phyloP scores from a whole-genome alignment of 2,888 invertebrate species.

The Diloba caeruleocephala region DNA sequence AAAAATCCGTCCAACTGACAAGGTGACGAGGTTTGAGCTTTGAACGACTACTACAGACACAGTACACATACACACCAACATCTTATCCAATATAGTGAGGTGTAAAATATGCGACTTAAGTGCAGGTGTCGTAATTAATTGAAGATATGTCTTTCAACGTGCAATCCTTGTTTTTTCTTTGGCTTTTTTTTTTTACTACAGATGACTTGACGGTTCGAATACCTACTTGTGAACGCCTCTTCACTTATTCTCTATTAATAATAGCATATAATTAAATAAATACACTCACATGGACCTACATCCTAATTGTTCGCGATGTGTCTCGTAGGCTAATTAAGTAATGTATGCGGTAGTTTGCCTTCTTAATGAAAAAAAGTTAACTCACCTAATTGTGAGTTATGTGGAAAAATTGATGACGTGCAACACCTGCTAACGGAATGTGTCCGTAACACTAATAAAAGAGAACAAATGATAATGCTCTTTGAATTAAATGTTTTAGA shows the following conservation, averaged over 20 bases:
- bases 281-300: not conserved
- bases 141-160: not conserved
- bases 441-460: too few relatives aligned
- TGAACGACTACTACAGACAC: not conserved
- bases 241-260: conserved; percentile 7
- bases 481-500: not conserved
- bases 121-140: conserved; percentile 3
- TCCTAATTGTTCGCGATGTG: not conserved
- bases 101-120: not conserved
- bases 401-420: too few relatives aligned
- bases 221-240: not conserved
- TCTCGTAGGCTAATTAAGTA: not conserved
- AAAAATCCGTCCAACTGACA: too few relatives aligned
- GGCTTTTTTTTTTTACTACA: conserved; percentile 3
- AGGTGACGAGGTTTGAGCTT: not conserved
- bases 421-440: too few relatives aligned
- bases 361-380: too few relatives aligned
- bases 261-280: not conserved
- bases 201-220: not conserved
- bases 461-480: too few relatives aligned
- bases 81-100: not conserved
- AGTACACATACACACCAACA: not conserved
- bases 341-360: conserved; percentile 8
- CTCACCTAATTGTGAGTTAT: too few relatives aligned
- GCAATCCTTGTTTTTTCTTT: conserved; percentile 7